Base-by-base conservation (phyloP, 1,140 invertebrate species). In the Bombus ignitus region DNA sequence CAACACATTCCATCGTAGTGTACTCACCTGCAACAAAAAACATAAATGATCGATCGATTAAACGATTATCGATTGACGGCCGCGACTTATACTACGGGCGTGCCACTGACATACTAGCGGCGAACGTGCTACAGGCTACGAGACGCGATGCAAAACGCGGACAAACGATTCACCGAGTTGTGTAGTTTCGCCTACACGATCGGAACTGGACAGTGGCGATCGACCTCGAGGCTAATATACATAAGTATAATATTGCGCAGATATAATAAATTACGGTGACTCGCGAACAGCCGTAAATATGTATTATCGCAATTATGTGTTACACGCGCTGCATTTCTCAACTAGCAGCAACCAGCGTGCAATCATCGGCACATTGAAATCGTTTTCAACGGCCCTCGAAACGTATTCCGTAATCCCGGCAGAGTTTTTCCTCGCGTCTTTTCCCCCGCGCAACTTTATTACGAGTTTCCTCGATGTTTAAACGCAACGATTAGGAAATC, bases 261-360 rank as follows among this genome's bases (percentile, higher is more conserved):
- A 91, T 88, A 91, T 91, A 90, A 90, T 90, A 90, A 90, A 90
- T 90, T 89, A 90, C 85, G 74, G 85, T 87, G 86, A 87, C 84
- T 87, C 85, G 82, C 84, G 89, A 72, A 90, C 83, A 81, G 66
- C 76, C 88, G 89, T 90, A 90, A 90, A 90, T 90, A 90, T 90
- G 87, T 90, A 90, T 90, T 89, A 89, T 81, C 74, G 78, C 83
- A 83, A 83, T 84, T 84, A 84, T 25, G 76, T 62, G 25, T 80
- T 80, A 79, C 39, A 32, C 76, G 76, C n/a, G 28, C 42, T 80
- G 68, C 66, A 80, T 85, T 85, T 80, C 83, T 85, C 77, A 79
- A 85, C 82, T 37, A 44, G 44, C 44, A 47, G 73, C 53, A 25
- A 84, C 66, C 37, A 47, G 74, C 68, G 32, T 28, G 72, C 81